These are phyloP conservation scores for Trichopoda pennipes DNA, from an alignment of 2,888 invertebrate species.

Conservation along the genomic window DNA sequence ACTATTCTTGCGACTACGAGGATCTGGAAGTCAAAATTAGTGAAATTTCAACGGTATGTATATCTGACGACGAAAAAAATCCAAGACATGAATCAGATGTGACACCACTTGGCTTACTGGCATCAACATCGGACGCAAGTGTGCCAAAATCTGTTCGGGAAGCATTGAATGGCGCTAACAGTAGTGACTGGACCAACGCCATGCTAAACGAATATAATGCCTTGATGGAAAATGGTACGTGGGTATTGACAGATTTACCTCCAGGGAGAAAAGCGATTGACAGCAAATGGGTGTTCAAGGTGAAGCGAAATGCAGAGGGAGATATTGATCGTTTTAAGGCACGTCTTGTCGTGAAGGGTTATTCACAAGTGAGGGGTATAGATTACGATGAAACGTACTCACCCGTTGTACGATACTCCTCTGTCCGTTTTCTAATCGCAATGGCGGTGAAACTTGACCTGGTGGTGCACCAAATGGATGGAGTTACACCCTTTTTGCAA, in stretches of 20 bases:
- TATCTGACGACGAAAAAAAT: too few relatives aligned
- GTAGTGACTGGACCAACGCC: constrained; percentile 23
- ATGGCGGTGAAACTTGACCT: constrained; percentile 42
- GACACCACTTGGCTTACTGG: too few relatives aligned
- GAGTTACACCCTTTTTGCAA: constrained; percentile 51
- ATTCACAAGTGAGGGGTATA: constrained; percentile 45
- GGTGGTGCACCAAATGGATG: constrained; percentile 52
- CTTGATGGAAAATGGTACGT: constrained; percentile 15
- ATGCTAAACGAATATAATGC: constrained; percentile 45
- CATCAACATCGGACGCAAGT: too few relatives aligned
- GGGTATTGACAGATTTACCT: constrained; percentile 52
- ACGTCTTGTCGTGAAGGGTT: constrained; percentile 52
- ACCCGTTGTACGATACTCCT: constrained; percentile 39
- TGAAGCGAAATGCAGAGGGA: constrained; percentile 47
- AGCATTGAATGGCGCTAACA: constrained; percentile 14
- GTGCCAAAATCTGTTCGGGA: too few relatives aligned
- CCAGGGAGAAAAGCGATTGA: constrained; percentile 67
- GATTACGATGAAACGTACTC: constrained; percentile 55
- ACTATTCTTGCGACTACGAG: too few relatives aligned
- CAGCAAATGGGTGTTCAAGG: constrained; percentile 68
- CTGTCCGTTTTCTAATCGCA: constrained; percentile 43
- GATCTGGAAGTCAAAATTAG: too few relatives aligned
- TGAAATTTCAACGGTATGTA: too few relatives aligned
- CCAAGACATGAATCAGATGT: too few relatives aligned
- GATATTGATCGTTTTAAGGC: constrained; percentile 52